Conservation (phyloP, 2,888 invertebrate genomes). For the Hecatera dysodea region DNA sequence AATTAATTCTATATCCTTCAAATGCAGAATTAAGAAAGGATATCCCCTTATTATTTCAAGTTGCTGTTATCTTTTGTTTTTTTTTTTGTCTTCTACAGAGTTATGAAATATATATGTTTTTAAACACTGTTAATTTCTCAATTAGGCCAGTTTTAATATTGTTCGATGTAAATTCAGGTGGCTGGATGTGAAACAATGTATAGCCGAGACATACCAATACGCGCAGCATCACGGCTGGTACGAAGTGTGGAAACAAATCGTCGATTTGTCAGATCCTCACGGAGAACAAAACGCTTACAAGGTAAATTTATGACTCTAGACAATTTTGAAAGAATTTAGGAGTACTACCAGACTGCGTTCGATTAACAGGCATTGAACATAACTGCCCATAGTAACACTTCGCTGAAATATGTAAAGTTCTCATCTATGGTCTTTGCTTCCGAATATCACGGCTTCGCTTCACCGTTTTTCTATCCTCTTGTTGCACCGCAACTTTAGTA, state of each 20-base stretch:
- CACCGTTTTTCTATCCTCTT: background rate
- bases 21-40: background rate
- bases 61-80: background rate
- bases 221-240: constrained; percentile 97
- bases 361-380: background rate
- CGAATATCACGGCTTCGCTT: background rate
- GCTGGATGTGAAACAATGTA: constrained; percentile 94
- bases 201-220: constrained; percentile 94
- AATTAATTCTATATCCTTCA: background rate
- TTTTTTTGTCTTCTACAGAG: background rate
- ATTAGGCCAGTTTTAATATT: background rate
- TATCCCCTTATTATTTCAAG: no score
- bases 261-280: constrained; percentile 96
- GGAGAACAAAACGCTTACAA: constrained; percentile 97
- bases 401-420: background rate
- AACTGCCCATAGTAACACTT: background rate
- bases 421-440: background rate
- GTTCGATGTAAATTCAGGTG: constrained; percentile 86
- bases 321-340: background rate
- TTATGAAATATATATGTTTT: background rate
- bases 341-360: background rate
- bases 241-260: constrained; percentile 96
- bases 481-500: background rate
- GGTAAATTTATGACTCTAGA: constrained; percentile 82
- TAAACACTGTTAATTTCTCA: background rate